A percentile compares a stretch with the other conserved stretches of the same genome.
phyloP scores from a whole-genome alignment of 2,113 vertebrate species.

The Myocastor coypus region DNA sequence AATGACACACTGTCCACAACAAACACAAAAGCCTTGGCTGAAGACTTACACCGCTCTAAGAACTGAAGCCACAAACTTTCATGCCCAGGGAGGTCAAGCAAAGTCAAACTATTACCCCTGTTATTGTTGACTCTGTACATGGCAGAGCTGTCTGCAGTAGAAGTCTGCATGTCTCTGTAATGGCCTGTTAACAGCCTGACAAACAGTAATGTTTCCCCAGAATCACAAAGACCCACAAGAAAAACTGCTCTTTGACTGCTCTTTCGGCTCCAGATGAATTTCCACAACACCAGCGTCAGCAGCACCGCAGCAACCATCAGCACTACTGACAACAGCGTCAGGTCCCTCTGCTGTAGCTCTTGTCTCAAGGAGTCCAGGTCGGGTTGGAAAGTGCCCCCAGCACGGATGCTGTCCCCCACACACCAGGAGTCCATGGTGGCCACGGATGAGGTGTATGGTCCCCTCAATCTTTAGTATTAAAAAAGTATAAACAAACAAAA shows the following conservation, averaged over 20 bases:
- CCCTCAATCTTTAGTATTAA: background rate
- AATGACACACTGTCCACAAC: slow-evolving; percentile 96
- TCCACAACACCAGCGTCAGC: slow-evolving; percentile 86
- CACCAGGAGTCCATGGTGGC: too few relatives aligned
- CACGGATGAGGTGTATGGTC: too few relatives aligned
- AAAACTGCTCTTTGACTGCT: slow-evolving; percentile 86
- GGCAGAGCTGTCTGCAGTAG: slow-evolving; percentile 93
- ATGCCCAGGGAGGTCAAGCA: slow-evolving; percentile 96
- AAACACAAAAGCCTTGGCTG: slow-evolving; percentile 95
- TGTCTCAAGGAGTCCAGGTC: slow-evolving; percentile 80
- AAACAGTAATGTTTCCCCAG: slow-evolving; percentile 88
- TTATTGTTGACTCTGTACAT: slow-evolving; percentile 89
- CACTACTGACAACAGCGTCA: slow-evolving; percentile 79
- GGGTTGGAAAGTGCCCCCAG: slow-evolving; percentile 71
- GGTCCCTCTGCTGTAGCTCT: slow-evolving; percentile 79
- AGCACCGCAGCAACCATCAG: slow-evolving; percentile 82
- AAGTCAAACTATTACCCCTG: slow-evolving; percentile 89
- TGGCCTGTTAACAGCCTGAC: slow-evolving; percentile 91
- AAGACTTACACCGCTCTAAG: slow-evolving; percentile 94
- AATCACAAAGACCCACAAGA: slow-evolving; percentile 87
- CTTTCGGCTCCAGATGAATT: slow-evolving; percentile 82
- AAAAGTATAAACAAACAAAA: background rate
- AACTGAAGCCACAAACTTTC: slow-evolving; percentile 94
- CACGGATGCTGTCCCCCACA: background rate
- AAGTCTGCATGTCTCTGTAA: slow-evolving; percentile 94